Evolutionary conservation across 1,140 invertebrate genomes (phyloP).

Genomic region (Samia ricini): DNA sequence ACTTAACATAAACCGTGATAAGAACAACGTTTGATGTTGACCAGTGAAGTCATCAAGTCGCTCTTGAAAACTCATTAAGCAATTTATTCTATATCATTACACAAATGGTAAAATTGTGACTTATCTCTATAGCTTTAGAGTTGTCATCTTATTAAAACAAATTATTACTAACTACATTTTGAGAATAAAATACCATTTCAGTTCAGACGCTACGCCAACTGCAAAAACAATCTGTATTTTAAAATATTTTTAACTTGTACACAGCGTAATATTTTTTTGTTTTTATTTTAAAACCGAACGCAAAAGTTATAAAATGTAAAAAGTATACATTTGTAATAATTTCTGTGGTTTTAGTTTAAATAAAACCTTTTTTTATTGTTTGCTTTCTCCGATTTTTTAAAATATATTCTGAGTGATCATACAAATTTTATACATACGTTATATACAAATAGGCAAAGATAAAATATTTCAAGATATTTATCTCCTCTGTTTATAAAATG

Average conservation of each 20-base stretch:
- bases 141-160: background rate
- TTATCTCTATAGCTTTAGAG: background rate
- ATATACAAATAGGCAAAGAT: too few species aligned
- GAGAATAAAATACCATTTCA: background rate
- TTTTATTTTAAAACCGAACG: too few species aligned
- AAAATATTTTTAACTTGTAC: background rate
- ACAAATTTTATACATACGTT: too few species aligned
- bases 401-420: too few species aligned
- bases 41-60: slow-evolving; percentile 39
- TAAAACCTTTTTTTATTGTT: too few species aligned
- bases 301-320: too few species aligned
- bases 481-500: too few species aligned
- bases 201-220: slow-evolving; percentile 25
- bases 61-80: slow-evolving; percentile 2
- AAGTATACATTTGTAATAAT: too few species aligned
- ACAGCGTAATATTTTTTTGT: background rate
- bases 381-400: too few species aligned
- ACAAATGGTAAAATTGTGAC: background rate
- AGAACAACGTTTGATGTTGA: slow-evolving; percentile 30
- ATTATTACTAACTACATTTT: background rate
- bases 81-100: background rate
- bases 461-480: too few species aligned
- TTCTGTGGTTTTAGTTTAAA: too few species aligned
- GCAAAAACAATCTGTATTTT: slow-evolving; percentile 28
- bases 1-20: slow-evolving; percentile 18